Conservation (phyloP, 2,797 vertebrate genomes). For the Siniperca undulata region DNA sequence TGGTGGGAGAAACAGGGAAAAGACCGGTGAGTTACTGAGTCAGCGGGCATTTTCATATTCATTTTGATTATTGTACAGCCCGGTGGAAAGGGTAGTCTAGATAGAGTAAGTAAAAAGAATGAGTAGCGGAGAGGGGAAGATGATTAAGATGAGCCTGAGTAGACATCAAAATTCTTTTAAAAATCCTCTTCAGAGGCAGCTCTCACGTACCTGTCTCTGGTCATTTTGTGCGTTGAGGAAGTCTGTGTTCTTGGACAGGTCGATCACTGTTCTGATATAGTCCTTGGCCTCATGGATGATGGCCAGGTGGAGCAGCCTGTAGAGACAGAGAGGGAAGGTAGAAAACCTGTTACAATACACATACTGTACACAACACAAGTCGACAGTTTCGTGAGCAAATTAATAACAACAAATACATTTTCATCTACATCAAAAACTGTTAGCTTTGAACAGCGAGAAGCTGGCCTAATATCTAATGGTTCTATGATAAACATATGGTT, state of each 20-base stretch:
- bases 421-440: too few relatives aligned
- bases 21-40: neutral
- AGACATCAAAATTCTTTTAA: neutral
- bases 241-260: conserved; percentile 84
- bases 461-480: too few relatives aligned
- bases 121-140: neutral
- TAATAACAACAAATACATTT: too few relatives aligned
- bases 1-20: neutral
- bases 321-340: conserved; percentile 5
- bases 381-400: too few relatives aligned
- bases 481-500: neutral
- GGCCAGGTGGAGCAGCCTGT: conserved; percentile 94
- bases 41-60: neutral
- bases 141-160: neutral
- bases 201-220: conserved; percentile 91
- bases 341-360: conserved; percentile 19
- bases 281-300: conserved; percentile 94
- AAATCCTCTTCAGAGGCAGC: neutral
- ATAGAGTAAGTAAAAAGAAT: neutral
- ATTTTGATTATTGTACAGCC: neutral
- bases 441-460: neutral
- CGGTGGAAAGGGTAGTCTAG: neutral
- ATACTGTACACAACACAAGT: neutral
- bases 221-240: conserved; percentile 95
- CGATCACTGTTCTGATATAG: conserved; percentile 88